These are phyloP conservation scores for Upupa epops DNA, from an alignment of 2,113 vertebrate species.

Conservation along the genomic window DNA sequence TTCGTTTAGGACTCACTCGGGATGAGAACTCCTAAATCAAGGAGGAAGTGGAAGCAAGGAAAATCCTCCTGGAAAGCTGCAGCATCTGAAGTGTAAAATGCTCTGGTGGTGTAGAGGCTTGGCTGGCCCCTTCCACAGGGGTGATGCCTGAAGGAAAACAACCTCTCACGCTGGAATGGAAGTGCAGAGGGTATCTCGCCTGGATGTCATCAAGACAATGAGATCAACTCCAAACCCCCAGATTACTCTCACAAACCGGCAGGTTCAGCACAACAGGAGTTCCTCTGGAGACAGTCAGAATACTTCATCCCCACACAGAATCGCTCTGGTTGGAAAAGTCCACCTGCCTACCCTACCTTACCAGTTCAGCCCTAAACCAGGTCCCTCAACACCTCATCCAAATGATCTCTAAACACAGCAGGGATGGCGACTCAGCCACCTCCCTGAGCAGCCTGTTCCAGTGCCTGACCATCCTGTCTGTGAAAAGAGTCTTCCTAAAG, in stretches of 20 bases:
- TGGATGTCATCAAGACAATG: not conserved
- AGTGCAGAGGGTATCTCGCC: not conserved
- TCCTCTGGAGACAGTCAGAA: not conserved
- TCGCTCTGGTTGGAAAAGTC: too few relatives aligned
- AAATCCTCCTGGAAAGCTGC: not conserved
- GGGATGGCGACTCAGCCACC: too few relatives aligned
- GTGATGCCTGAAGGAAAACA: not conserved
- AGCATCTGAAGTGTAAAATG: conserved; percentile 22
- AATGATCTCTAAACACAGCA: too few relatives aligned
- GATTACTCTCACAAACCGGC: not conserved
- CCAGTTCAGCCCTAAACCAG: too few relatives aligned
- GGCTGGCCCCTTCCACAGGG: not conserved
- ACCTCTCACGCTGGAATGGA: not conserved
- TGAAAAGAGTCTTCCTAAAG: too few relatives aligned
- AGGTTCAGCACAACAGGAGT: fast-evolving
- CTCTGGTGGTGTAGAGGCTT: not conserved
- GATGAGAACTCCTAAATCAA: conserved; percentile 45
- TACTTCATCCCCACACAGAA: too few relatives aligned
- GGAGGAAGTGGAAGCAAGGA: not conserved
- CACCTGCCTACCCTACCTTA: too few relatives aligned
- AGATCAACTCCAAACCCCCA: not conserved
- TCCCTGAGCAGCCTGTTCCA: too few relatives aligned
- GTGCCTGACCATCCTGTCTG: too few relatives aligned
- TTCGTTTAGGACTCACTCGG: not conserved
- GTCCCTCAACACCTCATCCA: too few relatives aligned